Percentiles rank a stretch among this genome's conserved stretches.
Conservation (phyloP, 2,888 invertebrate genomes). For the Agrotis puta region DNA sequence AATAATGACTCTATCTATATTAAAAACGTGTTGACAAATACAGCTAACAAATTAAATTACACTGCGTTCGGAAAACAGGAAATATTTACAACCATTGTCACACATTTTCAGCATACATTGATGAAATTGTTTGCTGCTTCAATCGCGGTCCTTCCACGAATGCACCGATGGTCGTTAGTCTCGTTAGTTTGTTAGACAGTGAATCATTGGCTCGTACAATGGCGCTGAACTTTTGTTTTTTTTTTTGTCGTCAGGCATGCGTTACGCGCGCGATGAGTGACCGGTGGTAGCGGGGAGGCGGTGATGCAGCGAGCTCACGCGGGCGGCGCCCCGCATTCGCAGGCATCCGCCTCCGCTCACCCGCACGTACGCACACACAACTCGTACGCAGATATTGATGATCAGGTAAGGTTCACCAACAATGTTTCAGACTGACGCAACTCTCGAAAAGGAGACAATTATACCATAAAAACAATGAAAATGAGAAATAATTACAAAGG, state of each 20-base stretch:
- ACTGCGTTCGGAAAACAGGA: slow-evolving; percentile 1
- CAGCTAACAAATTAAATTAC: slow-evolving; percentile 11
- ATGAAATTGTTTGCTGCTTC: slow-evolving; percentile 7
- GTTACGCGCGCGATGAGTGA: slow-evolving; percentile 80
- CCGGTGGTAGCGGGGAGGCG: slow-evolving; percentile 86
- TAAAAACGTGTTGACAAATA: slow-evolving; percentile 10
- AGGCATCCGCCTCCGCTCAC: slow-evolving; percentile 82
- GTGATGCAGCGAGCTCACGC: slow-evolving; percentile 89
- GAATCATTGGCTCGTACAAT: slow-evolving; percentile 41
- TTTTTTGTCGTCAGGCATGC: slow-evolving; percentile 69
- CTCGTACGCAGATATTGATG: slow-evolving; percentile 87
- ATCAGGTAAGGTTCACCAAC: slow-evolving; percentile 80
- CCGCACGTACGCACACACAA: slow-evolving; percentile 78
- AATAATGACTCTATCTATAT: not conserved
- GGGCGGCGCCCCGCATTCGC: slow-evolving; percentile 88
- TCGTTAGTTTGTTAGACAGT: slow-evolving; percentile 14
- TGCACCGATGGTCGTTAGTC: not conserved
- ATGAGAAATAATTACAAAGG: too few relatives aligned
- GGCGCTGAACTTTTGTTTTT: slow-evolving; percentile 35
- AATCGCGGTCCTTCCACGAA: slow-evolving; percentile 25
- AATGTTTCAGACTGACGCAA: not conserved
- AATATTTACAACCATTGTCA: slow-evolving; percentile 39
- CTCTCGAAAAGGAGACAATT: too few relatives aligned
- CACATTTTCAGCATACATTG: slow-evolving; percentile 22
- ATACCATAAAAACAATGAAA: too few relatives aligned